Evolutionary conservation across 2,797 vertebrate genomes (phyloP).

Genomic region (Xyrichtys novacula): DNA sequence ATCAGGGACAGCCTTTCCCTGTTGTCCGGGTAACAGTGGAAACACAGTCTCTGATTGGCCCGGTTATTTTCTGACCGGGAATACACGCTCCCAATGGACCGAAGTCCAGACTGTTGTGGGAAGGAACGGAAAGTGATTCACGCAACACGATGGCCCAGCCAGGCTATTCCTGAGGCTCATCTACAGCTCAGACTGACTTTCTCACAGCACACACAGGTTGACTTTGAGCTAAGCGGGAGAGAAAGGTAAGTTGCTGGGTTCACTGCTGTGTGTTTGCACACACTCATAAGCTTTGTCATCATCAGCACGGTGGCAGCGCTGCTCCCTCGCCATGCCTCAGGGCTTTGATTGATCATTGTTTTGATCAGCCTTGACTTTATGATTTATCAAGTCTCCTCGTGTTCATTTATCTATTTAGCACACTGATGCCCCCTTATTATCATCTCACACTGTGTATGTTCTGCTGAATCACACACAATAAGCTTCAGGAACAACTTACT

Average conservation of each 20-base stretch:
- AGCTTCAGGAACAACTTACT: constrained; percentile 8
- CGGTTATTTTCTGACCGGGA: no score
- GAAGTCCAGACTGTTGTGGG: no score
- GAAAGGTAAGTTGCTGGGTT: constrained; percentile 8
- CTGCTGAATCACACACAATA: constrained; percentile 37
- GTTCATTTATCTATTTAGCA: constrained; percentile 68
- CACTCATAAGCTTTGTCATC: constrained; percentile 59
- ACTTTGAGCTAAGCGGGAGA: constrained; percentile 29
- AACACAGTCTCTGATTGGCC: no score
- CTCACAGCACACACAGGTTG: not conserved
- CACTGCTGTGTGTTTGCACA: constrained; percentile 34
- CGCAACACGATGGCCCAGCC: no score
- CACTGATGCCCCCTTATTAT: constrained; percentile 55
- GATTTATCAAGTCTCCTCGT: constrained; percentile 65
- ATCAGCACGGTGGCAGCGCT: constrained; percentile 42
- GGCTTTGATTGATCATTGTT: constrained; percentile 74
- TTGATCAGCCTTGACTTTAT: constrained; percentile 65
- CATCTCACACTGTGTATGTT: constrained; percentile 48
- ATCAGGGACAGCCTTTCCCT: no score
- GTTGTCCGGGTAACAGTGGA: no score
- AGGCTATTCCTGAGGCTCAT: no score
- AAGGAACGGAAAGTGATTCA: no score
- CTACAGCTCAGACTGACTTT: constrained; percentile 1
- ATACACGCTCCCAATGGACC: no score
- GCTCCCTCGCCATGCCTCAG: constrained; percentile 45